Conservation (phyloP, 2,797 vertebrate genomes). For the Scolopax bukidnonensis region DNA sequence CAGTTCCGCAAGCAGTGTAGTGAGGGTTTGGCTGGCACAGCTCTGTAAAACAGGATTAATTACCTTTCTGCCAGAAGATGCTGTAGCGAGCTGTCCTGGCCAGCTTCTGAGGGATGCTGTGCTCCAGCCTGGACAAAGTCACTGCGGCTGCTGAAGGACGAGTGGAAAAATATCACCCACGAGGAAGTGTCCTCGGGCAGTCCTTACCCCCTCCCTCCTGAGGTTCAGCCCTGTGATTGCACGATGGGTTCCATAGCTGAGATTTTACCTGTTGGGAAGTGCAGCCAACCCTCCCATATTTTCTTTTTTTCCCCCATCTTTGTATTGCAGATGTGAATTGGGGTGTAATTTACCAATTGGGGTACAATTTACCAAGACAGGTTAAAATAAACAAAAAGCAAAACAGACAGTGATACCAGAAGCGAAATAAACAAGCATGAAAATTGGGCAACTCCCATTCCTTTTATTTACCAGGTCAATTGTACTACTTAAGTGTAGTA, state of each 20-base stretch:
- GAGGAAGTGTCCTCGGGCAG: neutral
- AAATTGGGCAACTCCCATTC: neutral
- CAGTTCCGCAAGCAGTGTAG: neutral
- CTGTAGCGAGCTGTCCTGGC: neutral
- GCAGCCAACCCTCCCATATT: neutral
- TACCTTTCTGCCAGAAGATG: neutral
- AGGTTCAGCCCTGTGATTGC: neutral
- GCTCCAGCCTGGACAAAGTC: neutral
- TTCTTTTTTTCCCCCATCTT: neutral
- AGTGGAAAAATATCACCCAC: neutral
- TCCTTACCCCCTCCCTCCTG: neutral
- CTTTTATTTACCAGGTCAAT: neutral
- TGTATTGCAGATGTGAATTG: neutral
- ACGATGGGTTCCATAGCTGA: fast-evolving
- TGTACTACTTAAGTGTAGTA: neutral
- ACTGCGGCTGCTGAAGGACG: neutral
- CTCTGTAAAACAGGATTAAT: constrained; percentile 10
- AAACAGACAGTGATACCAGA: neutral
- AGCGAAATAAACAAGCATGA: neutral
- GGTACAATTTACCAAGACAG: neutral
- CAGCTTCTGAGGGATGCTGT: neutral
- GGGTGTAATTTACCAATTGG: neutral
- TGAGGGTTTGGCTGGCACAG: neutral
- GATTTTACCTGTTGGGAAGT: neutral
- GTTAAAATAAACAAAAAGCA: neutral